Percentiles rank a stretch among this genome's conserved stretches.
Conservation (phyloP, 2,797 vertebrate genomes). For the Syncerus caffer region DNA sequence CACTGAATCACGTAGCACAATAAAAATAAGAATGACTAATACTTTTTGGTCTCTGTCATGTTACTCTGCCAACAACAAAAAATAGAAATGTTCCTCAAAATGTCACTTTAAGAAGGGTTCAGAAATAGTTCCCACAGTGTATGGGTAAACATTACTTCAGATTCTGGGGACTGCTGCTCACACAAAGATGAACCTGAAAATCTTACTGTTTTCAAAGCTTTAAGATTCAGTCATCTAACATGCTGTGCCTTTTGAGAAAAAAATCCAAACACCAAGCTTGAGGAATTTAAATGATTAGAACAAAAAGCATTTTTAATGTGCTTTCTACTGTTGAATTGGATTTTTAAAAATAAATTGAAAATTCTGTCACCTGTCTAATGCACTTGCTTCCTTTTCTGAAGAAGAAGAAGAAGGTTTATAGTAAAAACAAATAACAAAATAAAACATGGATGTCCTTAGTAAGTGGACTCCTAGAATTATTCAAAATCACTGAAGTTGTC, state of each 20-base stretch:
- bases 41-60: neutral
- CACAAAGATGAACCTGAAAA: neutral
- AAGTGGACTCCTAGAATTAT: neutral
- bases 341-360: slow-evolving; percentile 27
- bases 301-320: neutral
- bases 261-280: neutral
- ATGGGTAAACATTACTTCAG: neutral
- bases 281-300: slow-evolving; percentile 3
- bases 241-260: neutral
- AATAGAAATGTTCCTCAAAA: slow-evolving; percentile 27
- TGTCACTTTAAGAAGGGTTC: neutral
- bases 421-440: neutral
- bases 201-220: neutral
- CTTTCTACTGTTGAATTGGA: slow-evolving; percentile 20
- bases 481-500: slow-evolving; percentile 59
- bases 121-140: neutral
- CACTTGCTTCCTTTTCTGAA: slow-evolving; percentile 11
- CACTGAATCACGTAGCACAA: neutral
- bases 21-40: slow-evolving; percentile 39
- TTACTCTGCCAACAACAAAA: slow-evolving; percentile 17
- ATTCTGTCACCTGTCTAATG: slow-evolving; percentile 1
- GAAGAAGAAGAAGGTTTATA: neutral
- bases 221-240: neutral
- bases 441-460: neutral
- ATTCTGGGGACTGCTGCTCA: neutral